These are phyloP conservation scores for Onychostoma macrolepis DNA, from an alignment of 2,113 vertebrate species.

Conservation along the genomic window DNA sequence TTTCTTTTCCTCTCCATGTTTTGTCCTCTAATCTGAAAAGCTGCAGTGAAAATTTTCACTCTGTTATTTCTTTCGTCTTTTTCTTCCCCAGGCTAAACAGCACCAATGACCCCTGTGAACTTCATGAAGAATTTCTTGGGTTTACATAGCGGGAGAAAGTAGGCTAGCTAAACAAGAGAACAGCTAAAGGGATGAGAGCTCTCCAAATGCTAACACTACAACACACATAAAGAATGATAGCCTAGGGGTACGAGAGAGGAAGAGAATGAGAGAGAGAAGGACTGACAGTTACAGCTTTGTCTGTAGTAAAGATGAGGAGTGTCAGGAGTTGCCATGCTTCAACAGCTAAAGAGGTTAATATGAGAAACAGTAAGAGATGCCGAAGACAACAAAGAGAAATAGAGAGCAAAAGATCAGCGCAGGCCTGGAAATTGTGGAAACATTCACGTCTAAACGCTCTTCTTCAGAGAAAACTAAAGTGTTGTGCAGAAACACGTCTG, in stretches of 20 bases:
- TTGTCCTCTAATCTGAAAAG: slow-evolving; percentile 58
- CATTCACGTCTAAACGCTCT: not conserved
- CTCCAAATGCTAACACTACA: slow-evolving; percentile 64
- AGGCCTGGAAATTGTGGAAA: not conserved
- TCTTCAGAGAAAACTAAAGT: not conserved
- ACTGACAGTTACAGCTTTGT: slow-evolving; percentile 70
- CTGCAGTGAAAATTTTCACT: slow-evolving; percentile 35
- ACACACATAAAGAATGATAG: slow-evolving; percentile 62
- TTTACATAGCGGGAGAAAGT: slow-evolving; percentile 65
- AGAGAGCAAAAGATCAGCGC: not conserved
- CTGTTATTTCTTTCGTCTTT: slow-evolving; percentile 41
- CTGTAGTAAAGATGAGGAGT: slow-evolving; percentile 58
- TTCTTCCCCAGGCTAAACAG: slow-evolving; percentile 61
- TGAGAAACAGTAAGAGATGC: slow-evolving; percentile 49
- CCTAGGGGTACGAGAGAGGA: slow-evolving; percentile 19
- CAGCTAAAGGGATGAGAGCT: slow-evolving; percentile 64
- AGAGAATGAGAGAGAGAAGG: slow-evolving; percentile 52
- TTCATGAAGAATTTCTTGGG: slow-evolving; percentile 55
- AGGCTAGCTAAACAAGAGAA: slow-evolving; percentile 68
- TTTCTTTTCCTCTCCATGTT: slow-evolving; percentile 57
- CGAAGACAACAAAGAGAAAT: not conserved
- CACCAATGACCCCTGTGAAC: slow-evolving; percentile 64
- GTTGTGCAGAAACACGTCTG: not conserved
- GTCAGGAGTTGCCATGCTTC: slow-evolving; percentile 64
- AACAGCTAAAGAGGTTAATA: slow-evolving; percentile 70